Base-by-base conservation (phyloP, 2,113 vertebrate species). In the Excalfactoria chinensis region DNA sequence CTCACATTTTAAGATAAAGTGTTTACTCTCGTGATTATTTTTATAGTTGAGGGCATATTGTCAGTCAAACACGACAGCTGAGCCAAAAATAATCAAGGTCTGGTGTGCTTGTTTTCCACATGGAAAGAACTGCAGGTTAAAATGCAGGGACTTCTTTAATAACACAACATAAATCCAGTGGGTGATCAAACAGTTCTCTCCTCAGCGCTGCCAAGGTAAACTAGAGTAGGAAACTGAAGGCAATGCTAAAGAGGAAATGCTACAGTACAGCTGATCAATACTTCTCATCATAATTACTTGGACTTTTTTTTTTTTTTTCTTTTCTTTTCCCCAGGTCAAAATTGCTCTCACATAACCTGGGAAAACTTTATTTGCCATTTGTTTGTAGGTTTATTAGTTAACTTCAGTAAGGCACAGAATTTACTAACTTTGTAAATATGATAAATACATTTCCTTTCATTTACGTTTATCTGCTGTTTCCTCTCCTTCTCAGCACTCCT, bases 61-160 rank as follows among this genome's bases (percentile, higher is more conserved):
- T 35, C 23, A 18, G 5, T 4, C 13, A 41, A 14, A 28, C 32
- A 34, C 19, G 32, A 6, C 17, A 58, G 14, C 2, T 59, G 14
- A 48, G 32, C 1, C 21, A 26, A 43, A 51, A 9, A 22, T 9
- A 44, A 7, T 2, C 10, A 32, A 48, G 44, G 40, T 5, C 17
- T 0, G 2, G 5, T 18, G 2, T 53, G 7, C 4, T 8, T 53
- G 4, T 37, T 58, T 93, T 73, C 12, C 1, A n/a, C 48, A 11
- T 11, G 2, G 49, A 71, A 73, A 86, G 1, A 2, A 74, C 4
- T 13, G 25, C 25, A n/a, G 0, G 1, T 60, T 35, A 69, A 30
- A 1, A 9, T 46, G 7, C 17, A 63, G 21, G 7, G 0, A 32
- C 43, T 69, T 46, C 4, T 76, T 19, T 28, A 37, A 49, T 35